Conservation (phyloP, 2,113 vertebrate genomes). For the Chionomys nivalis region DNA sequence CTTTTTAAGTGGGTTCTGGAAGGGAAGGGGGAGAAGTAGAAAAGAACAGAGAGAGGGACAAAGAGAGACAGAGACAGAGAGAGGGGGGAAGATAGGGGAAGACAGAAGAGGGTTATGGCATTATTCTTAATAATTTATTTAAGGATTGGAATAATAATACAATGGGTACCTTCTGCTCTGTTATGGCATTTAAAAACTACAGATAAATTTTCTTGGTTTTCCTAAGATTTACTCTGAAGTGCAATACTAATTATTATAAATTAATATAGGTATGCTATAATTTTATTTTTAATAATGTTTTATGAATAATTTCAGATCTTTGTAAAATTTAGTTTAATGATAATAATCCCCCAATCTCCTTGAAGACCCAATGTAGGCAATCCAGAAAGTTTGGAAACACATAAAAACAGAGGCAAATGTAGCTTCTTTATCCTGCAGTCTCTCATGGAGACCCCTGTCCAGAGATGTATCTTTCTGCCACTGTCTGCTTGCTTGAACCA, state of each 20-base stretch:
- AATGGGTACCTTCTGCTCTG: not conserved
- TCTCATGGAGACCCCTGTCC: not conserved
- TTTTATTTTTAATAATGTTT: not conserved
- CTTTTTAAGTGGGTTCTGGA: too few species aligned
- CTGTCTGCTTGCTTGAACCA: not conserved
- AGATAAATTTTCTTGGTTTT: not conserved
- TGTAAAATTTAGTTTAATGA: not conserved
- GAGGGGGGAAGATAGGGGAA: too few species aligned
- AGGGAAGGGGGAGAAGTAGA: too few species aligned
- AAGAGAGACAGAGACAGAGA: too few species aligned
- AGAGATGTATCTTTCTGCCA: not conserved
- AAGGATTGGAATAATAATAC: not conserved
- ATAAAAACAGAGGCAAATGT: not conserved
- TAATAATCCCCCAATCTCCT: not conserved
- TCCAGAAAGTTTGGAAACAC: not conserved
- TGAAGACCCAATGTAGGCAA: not conserved
- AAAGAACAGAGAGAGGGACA: too few species aligned
- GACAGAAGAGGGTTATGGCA: too few species aligned
- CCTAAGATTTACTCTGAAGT: not conserved
- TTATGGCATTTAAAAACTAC: not conserved
- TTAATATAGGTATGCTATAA: not conserved
- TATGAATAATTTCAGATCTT: not conserved
- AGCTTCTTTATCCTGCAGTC: not conserved
- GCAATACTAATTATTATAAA: conserved; percentile 15
- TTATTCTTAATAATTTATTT: conserved; percentile 18